Evolutionary conservation across 2,113 vertebrate genomes (phyloP).

Genomic region (Galbula dea): DNA sequence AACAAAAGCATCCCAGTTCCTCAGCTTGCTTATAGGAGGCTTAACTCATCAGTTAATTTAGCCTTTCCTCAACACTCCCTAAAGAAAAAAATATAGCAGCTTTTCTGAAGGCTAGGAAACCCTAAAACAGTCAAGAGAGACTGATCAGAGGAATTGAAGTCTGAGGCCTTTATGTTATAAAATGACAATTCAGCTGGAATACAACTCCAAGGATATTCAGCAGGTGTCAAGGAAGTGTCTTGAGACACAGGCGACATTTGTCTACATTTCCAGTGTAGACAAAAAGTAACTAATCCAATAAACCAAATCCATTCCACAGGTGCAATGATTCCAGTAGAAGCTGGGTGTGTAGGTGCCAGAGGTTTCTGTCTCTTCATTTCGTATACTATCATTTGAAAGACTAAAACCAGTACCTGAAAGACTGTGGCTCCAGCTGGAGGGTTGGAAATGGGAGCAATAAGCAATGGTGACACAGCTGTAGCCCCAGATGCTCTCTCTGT

Average conservation of each 20-base stretch:
- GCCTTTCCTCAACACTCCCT: neutral
- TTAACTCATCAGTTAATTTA: neutral
- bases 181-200: neutral
- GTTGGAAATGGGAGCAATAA: neutral
- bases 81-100: neutral
- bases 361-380: neutral
- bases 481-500: neutral
- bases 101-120: neutral
- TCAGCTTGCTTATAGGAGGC: neutral
- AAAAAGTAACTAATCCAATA: neutral
- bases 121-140: neutral
- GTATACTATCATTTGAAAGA: neutral
- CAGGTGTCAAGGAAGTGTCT: neutral
- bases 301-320: neutral
- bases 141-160: neutral
- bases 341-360: neutral
- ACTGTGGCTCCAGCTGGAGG: neutral
- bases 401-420: neutral
- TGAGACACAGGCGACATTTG: neutral
- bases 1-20: neutral
- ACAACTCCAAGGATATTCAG: neutral
- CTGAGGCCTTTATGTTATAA: neutral
- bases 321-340: neutral
- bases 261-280: neutral
- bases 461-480: neutral